A percentile compares a stretch with the other conserved stretches of the same genome.
These are phyloP conservation scores for Pogonophryne albipinna DNA, from an alignment of 2,797 vertebrate genomes.

Conservation along the genomic window DNA sequence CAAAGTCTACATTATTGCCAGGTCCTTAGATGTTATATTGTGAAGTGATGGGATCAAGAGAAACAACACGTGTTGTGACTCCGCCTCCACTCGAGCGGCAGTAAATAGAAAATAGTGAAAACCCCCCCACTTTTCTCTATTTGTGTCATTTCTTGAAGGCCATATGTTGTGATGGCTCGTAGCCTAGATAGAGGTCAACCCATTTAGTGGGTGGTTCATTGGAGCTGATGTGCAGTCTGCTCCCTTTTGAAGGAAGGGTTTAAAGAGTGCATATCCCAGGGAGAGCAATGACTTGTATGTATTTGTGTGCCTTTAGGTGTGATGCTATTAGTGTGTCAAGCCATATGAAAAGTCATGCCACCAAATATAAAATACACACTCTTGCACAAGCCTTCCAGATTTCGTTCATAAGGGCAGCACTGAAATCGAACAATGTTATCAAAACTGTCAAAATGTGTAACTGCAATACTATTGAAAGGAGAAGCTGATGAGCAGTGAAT, in stretches of 20 bases:
- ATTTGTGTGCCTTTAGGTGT: constrained; percentile 37
- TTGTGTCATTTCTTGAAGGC: constrained; percentile 47
- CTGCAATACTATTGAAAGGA: neutral
- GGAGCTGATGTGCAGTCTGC: constrained; percentile 34
- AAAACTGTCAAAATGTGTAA: neutral
- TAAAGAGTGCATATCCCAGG: constrained; percentile 7
- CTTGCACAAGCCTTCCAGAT: constrained; percentile 4
- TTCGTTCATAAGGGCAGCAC: neutral
- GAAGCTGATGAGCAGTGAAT: neutral
- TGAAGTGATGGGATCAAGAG: constrained; percentile 41
- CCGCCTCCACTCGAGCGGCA: constrained; percentile 14
- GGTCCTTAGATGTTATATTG: constrained; percentile 1
- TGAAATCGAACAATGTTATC: neutral
- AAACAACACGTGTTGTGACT: constrained; percentile 31
- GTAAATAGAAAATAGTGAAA: constrained; percentile 49
- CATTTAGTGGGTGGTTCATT: constrained; percentile 51
- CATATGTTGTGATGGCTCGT: constrained; percentile 52
- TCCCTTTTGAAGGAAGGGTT: constrained; percentile 36
- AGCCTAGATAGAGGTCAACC: constrained; percentile 44
- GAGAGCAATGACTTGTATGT: constrained; percentile 39
- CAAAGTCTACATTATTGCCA: constrained; percentile 23
- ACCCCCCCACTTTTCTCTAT: constrained; percentile 19
- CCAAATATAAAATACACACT: constrained; percentile 15
- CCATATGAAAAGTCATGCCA: constrained; percentile 14
- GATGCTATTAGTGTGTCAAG: constrained; percentile 30